Conservation (phyloP, 2,888 invertebrate genomes). For the Andrena camellia region DNA sequence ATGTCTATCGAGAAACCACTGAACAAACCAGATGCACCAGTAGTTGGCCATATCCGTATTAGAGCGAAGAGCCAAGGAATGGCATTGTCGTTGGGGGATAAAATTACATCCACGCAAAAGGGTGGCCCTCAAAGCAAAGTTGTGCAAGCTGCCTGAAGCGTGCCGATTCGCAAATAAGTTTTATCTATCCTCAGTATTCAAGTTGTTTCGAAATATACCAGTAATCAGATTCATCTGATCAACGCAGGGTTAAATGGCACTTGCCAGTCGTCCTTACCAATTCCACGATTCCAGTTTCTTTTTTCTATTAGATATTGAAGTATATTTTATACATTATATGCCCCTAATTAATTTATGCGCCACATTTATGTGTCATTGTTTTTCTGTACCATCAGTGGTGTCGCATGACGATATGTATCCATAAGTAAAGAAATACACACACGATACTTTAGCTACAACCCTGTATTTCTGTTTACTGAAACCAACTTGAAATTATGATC, state of each 20-base stretch:
- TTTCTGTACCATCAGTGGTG: conserved; percentile 15
- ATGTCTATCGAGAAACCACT: conserved; percentile 98
- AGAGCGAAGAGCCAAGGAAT: conserved; percentile 99
- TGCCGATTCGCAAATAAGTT: conserved; percentile 15
- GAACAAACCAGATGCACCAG: conserved; percentile 94
- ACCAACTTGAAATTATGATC: conserved; percentile 24
- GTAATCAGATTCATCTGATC: conserved; percentile 9
- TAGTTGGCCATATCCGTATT: conserved; percentile 98
- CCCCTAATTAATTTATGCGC: conserved; percentile 45
- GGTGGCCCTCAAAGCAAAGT: conserved; percentile 85
- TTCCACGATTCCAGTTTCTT: conserved; percentile 22
- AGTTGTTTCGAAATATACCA: conserved; percentile 22
- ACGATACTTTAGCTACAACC: conserved; percentile 53
- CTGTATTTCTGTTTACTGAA: conserved; percentile 28
- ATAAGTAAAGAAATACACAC: conserved; percentile 51
- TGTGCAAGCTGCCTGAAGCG: conserved; percentile 80
- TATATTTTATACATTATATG: conserved; percentile 43
- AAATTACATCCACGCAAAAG: conserved; percentile 97
- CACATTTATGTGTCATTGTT: conserved; percentile 37
- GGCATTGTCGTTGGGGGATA: conserved; percentile 99
- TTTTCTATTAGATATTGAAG: conserved; percentile 1
- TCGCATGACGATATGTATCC: conserved; percentile 44
- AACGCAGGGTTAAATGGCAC: conserved; percentile 25
- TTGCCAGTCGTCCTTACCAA: conserved; percentile 8
- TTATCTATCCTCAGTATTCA: conserved; percentile 50